Evolutionary conservation across 2,797 vertebrate species (phyloP), one percentile per base, ranked within the genome.

Genomic region (Florisuga fusca): DNA sequence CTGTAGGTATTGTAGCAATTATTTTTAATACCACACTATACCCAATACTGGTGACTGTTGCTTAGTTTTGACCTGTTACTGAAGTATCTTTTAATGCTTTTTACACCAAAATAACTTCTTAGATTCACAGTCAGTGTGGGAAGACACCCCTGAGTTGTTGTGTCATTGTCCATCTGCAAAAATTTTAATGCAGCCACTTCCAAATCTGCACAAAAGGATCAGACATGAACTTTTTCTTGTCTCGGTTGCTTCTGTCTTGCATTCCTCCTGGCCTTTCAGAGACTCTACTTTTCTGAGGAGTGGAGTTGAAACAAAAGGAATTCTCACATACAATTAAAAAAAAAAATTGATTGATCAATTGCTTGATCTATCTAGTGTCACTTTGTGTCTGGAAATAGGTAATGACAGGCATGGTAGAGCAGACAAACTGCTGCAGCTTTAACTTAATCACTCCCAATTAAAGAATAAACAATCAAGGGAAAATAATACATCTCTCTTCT

Each of bases 81-180:
- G 20, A 64, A 34, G 1, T 53, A 31, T 4, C 55, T 61, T 4
- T 25, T 74, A 27, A 27, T 48, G 31, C 27, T 59, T 81, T 57
- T 88, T 34, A 53, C 17, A 22, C 31, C 51, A 85, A 38, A 76
- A 41, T 63, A 6, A 10, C 50, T 69, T 81, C 69, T 20, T 38
- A 68, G 27, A 26, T 66, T 63, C 43, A 0, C 3, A 2, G 3
- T 22, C 0, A 2, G 33, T 41, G 33, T 67, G 7, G 25, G n/a
- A 31, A 36, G 73, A 8, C 41, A 16, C 21, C 41, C 15, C 13
- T 61, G n/a, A 86, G 19, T 29, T 59, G 22, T 22, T 68, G 50
- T 75, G 33, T 22, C 1, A 0, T 53, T 82, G 41, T 57, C 41
- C 58, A 17, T 75, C 25, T 89, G 71, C 46, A 58, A 19, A 5